Conservation (phyloP, 2,113 vertebrate species). For the Pedionomus torquatus region DNA sequence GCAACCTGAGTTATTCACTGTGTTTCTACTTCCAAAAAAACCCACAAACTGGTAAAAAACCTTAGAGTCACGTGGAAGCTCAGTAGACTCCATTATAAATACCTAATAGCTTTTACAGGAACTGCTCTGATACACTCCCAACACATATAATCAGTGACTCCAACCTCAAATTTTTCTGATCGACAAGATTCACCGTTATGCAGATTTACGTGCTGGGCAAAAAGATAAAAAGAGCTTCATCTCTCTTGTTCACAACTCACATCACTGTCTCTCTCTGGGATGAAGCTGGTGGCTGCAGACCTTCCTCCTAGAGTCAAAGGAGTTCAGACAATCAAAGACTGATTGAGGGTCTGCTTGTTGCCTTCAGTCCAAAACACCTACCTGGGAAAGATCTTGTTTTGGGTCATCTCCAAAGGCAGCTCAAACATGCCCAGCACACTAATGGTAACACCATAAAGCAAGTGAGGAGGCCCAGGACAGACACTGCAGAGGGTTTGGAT, state of each 20-base stretch:
- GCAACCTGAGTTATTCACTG: neutral
- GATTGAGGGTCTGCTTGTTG: neutral
- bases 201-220: neutral
- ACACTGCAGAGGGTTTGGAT: neutral
- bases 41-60: neutral
- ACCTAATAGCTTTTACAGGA: neutral
- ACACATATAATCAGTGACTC: fast-evolving
- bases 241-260: neutral
- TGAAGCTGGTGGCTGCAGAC: neutral
- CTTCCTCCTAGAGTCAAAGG: neutral
- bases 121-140: neutral
- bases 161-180: neutral
- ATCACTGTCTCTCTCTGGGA: neutral
- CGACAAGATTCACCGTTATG: fast-evolving
- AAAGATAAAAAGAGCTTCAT: fast-evolving
- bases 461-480: neutral
- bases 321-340: neutral
- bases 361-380: neutral
- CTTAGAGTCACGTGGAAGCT: neutral
- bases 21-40: neutral
- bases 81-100: neutral
- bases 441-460: neutral
- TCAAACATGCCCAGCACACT: neutral
- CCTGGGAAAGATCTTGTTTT: neutral
- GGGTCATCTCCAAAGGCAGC: neutral